A percentile compares a stretch with the other conserved stretches of the same genome.
Conservation (phyloP, 1,140 invertebrate genomes). For the Caenorhabditis elegans region DNA sequence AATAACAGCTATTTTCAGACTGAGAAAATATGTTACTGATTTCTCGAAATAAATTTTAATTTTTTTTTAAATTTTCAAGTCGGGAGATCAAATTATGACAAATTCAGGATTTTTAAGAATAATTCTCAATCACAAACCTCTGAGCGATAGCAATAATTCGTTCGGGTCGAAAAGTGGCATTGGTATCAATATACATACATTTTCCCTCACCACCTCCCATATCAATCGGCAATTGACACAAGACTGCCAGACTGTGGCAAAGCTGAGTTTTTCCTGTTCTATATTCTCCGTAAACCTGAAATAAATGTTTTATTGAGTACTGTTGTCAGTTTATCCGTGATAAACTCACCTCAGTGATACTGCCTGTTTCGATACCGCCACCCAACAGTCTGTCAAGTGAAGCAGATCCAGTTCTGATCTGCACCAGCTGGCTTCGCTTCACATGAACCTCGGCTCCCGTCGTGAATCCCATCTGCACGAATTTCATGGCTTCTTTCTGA, state of each 20-base stretch:
- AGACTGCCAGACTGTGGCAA: constrained; percentile 94
- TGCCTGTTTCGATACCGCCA: constrained; percentile 96
- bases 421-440: constrained; percentile 85
- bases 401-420: constrained; percentile 75
- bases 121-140: constrained; percentile 61
- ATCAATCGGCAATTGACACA: constrained; percentile 93
- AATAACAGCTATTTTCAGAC: too few relatives aligned
- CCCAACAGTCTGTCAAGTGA: constrained; percentile 85
- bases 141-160: constrained; percentile 70
- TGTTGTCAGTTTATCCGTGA: neutral
- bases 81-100: too few relatives aligned
- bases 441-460: constrained; percentile 93
- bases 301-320: neutral
- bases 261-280: constrained; percentile 96
- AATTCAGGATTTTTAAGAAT: too few relatives aligned
- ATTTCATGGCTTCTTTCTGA: constrained; percentile 81
- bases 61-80: too few relatives aligned
- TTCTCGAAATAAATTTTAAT: too few relatives aligned
- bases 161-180: constrained; percentile 85
- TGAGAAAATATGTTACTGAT: too few relatives aligned
- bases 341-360: constrained; percentile 81
- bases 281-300: constrained; percentile 91
- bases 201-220: constrained; percentile 97
- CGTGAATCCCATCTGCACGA: constrained; percentile 95
- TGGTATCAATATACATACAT: constrained; percentile 95